Base-by-base conservation (phyloP, 2,113 vertebrate genomes). In the Hyperopisus bebe region DNA sequence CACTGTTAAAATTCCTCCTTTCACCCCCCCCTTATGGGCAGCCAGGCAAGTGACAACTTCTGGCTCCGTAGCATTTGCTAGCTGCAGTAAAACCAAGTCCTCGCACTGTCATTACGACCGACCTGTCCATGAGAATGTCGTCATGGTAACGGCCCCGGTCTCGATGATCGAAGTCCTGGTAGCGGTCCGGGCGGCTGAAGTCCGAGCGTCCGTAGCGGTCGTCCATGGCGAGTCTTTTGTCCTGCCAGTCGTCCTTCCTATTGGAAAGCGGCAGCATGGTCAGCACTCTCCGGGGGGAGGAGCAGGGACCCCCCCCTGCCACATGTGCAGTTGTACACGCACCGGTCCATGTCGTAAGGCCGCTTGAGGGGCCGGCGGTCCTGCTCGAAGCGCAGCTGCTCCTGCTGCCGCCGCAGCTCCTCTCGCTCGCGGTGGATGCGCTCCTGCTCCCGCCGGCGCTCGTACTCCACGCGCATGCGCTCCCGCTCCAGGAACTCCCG, bases 371-470 rank as follows among this genome's bases (percentile, higher is more conserved):
- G 94, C 0, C 98, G 94, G 0, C 98, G 94, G 0, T 98, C 98
- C 91, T 99, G 98, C 5, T 99, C 98, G 0, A 95, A 98, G 83
- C 98, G 97, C 6, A 99, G 93, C 92, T 98, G 97, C 5, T 99
- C 98, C 90, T 99, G 98, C 94, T 99, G 98, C 0, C 98, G 95
- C 0, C 98, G 95, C 90, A 99, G 95, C 94, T 99, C 98, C 0
- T 99, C 98, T 0, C 98, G 95, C 95, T 99, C 98, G 0, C 98
- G 94, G 50, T 98, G 96, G 93, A 99, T 99, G 8, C 98, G 94
- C 47, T 99, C 98, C 94, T 99, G 98, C 7, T 99, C 98, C 0
- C 97, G 95, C 0, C 98, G 93, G 53, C 98, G 95, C 55, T 99
- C 98, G 0, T 97, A 98, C 91, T 99, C 98, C 1, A 99, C 97